Base-by-base conservation (phyloP, 53 echinoderm and acorn worm species). In the Hippasteria phrygiana region DNA sequence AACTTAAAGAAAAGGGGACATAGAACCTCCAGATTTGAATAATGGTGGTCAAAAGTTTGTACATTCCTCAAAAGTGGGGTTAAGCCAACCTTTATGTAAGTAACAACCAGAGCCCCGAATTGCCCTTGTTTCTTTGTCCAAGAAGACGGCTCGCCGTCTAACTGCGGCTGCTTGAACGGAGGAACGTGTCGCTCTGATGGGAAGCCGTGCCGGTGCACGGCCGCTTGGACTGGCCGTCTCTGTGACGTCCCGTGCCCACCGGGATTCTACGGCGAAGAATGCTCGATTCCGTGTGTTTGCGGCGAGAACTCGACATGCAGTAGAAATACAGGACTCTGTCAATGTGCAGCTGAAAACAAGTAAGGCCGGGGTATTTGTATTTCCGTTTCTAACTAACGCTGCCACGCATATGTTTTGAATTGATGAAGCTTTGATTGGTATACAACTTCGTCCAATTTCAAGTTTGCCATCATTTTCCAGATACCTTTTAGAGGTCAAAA, bases 221-320 rank as follows among this genome's bases (percentile, higher is more conserved):
- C 79, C 71, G 95, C 93, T 55, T 95, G 91, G 91, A 85, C 55
- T 31, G 95, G 95, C 4, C 31, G 63, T 32, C 77, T 86, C 18
- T 98, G 98, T 55, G 91, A 91, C n/a, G 89, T 47, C 6, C 88
- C 94, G 22, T 96, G 96, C 73, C 42, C 62, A 2, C 3, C 62
- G 5, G 91, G 93, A 7, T 92, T 88, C 88, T 94, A 90, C 51
- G 94, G 96, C 35, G 71, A 83, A 26, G 43, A 87, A 46, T 96
- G 96, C 66, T 71, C 77, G 32, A 29, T 33, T 0, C 37, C 70
- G 0, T 98, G 98, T 67, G 87, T 74, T n/a, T 97, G 97, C 55
- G 73, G 84, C 40, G 92, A 95, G 43, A 80, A 77, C 76, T 92
- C 93, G 26, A 74, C 64, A 26, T 97, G 97, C 72, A 73, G 78